Base-by-base conservation (phyloP, 2,888 invertebrate species). In the Cheilosia pagana region DNA sequence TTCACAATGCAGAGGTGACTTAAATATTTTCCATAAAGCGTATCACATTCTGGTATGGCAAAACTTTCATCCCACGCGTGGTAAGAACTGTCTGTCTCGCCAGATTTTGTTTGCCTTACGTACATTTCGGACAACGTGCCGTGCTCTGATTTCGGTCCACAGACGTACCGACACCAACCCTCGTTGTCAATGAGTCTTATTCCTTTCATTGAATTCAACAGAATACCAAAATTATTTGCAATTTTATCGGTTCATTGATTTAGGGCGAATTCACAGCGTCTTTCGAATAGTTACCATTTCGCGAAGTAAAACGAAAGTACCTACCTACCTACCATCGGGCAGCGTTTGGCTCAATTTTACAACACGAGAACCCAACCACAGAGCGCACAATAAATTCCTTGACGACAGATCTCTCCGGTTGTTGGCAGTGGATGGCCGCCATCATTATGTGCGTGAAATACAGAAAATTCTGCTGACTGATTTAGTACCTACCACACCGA, bases 241-340 rank as follows among this genome's bases (percentile, higher is more conserved):
- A 77, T 70, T 77, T 77, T 45, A 70, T 68, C 68, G 62, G 77
- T 53, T 77, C 77, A 77, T 77, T 77, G 77, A 77, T 55, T 77
- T 70, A 53, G 62, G 39, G 25, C 53, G 45, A 68, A 70, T 70
- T 62, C 43, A n/a, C 23, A 19, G 6, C 35, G 63, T 74, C 63
- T 45, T 65, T 53, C 35, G 53, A 45, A 52, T 63, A 63, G 14
- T 45, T 45, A 5, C 12, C 35, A 5, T 16, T 41, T 28, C n/a
- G 1, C 41, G 25, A 35, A 21, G 16, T n/a, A 3, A 7, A 39
- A 7, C n/a, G 21, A 23, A 19, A 10, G 5, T 21, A 41, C n/a
- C n/a, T n/a, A n/a, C n/a, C n/a, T n/a, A n/a, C n/a, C n/a, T n/a
- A n/a, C 28, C 3, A 16, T 12, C 16, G 7, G 7, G 35, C 23